phyloP scores from a whole-genome alignment of 2,113 vertebrate genomes.

The Sinosuthora webbiana region DNA sequence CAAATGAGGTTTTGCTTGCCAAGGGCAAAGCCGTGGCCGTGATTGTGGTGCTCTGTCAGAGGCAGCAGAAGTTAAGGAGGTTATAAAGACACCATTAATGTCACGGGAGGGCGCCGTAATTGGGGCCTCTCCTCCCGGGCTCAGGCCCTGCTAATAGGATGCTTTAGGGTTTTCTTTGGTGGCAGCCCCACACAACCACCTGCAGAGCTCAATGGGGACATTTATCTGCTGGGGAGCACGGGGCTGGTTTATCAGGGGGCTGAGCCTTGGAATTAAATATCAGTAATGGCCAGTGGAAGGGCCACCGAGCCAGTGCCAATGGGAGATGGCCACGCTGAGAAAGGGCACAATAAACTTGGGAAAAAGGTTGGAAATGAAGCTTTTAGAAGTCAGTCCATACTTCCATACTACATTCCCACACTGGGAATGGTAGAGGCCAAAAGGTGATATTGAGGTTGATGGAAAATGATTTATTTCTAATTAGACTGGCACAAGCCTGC shows the following conservation, averaged over 20 bases:
- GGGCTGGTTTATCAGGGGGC: conserved; percentile 33
- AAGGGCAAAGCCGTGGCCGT: conserved; percentile 76
- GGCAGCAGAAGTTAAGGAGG: conserved; percentile 80
- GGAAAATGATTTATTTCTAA: rapidly evolving
- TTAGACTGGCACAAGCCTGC: rapidly evolving
- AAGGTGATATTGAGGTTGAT: rapidly evolving
- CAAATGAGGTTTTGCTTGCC: conserved; percentile 83
- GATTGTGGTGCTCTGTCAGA: conserved; percentile 76
- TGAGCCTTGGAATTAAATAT: conserved; percentile 39
- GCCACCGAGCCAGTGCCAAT: background rate
- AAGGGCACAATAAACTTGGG: background rate
- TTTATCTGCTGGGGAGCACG: conserved; percentile 56
- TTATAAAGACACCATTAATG: conserved; percentile 82
- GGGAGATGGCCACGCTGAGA: background rate
- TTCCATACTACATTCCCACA: no score
- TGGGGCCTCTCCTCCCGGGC: conserved; percentile 68
- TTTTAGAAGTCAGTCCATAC: background rate
- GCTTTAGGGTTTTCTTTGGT: conserved; percentile 73
- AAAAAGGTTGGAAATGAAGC: rapidly evolving
- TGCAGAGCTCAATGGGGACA: conserved; percentile 42
- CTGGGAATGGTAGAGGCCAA: background rate
- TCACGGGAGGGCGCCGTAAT: conserved; percentile 77
- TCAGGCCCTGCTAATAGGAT: conserved; percentile 56
- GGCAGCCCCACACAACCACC: conserved; percentile 64
- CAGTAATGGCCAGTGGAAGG: background rate